These are phyloP conservation scores for Phenacoccus solenopsis DNA, from an alignment of 1,140 invertebrate genomes.

Conservation along the genomic window DNA sequence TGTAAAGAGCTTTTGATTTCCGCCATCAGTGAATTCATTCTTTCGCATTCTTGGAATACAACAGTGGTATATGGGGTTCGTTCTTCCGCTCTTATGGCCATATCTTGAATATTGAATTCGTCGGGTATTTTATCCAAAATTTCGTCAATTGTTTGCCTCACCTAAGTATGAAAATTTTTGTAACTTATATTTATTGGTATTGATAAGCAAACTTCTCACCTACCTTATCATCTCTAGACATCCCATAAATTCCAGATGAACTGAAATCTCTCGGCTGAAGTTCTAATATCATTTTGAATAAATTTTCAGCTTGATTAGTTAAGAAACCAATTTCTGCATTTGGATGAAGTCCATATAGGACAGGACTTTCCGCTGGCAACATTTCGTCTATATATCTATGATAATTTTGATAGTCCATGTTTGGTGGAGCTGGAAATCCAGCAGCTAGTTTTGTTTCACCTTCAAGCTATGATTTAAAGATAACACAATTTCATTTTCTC, in stretches of 20 bases:
- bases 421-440: constrained; percentile 69
- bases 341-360: constrained; percentile 81
- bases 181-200: background rate
- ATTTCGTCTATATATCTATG: constrained; percentile 81
- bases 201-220: background rate
- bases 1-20: constrained; percentile 69
- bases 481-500: constrained; percentile 5
- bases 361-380: constrained; percentile 74
- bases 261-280: constrained; percentile 76
- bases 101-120: constrained; percentile 72
- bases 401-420: constrained; percentile 73
- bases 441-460: constrained; percentile 71
- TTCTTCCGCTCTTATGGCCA: constrained; percentile 78
- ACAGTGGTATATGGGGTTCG: constrained; percentile 83
- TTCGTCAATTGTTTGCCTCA: constrained; percentile 71
- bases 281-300: constrained; percentile 83
- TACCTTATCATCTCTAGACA: constrained; percentile 72
- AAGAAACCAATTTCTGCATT: constrained; percentile 93
- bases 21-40: constrained; percentile 76
- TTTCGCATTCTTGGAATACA: constrained; percentile 87
- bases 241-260: constrained; percentile 44
- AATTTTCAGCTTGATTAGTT: constrained; percentile 67
- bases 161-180: constrained; percentile 35
- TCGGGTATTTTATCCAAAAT: constrained; percentile 80
- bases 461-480: constrained; percentile 45